These are phyloP conservation scores for Polydrusus tereticollis DNA, from an alignment of 2,888 invertebrate species.

Conservation along the genomic window DNA sequence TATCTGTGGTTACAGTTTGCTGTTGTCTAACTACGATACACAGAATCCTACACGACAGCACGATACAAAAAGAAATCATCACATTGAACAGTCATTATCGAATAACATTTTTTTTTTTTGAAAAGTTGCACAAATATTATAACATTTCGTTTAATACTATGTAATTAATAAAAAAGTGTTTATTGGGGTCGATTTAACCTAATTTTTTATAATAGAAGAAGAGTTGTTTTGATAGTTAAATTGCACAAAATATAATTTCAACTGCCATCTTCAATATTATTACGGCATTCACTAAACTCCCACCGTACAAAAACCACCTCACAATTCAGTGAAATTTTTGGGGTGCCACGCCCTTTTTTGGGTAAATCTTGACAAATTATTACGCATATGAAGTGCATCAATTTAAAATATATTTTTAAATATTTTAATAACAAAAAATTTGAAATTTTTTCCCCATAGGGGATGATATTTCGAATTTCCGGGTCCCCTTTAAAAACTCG, in stretches of 20 bases:
- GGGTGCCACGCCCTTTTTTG: too few relatives aligned
- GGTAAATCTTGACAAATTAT: too few relatives aligned
- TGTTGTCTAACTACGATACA: slow-evolving; percentile 56
- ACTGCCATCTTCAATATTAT: slow-evolving; percentile 1
- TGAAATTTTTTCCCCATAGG: too few relatives aligned
- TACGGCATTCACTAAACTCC: too few relatives aligned
- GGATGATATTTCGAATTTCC: too few relatives aligned
- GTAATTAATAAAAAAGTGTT: slow-evolving; percentile 15
- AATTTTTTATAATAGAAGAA: neutral
- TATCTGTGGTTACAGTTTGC: slow-evolving; percentile 18
- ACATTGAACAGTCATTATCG: slow-evolving; percentile 63
- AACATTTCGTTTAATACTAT: slow-evolving; percentile 18
- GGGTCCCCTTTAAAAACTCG: too few relatives aligned
- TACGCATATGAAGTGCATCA: too few relatives aligned
- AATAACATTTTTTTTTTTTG: slow-evolving; percentile 54
- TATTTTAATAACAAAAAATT: too few relatives aligned
- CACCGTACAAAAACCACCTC: too few relatives aligned
- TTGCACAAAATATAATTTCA: slow-evolving; percentile 7
- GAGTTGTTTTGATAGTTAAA: slow-evolving; percentile 1
- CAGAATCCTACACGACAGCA: slow-evolving; percentile 57
- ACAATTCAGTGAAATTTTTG: too few relatives aligned
- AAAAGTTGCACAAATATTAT: slow-evolving; percentile 37
- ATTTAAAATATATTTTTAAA: too few relatives aligned
- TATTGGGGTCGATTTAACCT: slow-evolving; percentile 8
- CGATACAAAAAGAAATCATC: slow-evolving; percentile 64